phyloP scores from a whole-genome alignment of 2,888 invertebrate genomes.

The Clostera curtula region DNA sequence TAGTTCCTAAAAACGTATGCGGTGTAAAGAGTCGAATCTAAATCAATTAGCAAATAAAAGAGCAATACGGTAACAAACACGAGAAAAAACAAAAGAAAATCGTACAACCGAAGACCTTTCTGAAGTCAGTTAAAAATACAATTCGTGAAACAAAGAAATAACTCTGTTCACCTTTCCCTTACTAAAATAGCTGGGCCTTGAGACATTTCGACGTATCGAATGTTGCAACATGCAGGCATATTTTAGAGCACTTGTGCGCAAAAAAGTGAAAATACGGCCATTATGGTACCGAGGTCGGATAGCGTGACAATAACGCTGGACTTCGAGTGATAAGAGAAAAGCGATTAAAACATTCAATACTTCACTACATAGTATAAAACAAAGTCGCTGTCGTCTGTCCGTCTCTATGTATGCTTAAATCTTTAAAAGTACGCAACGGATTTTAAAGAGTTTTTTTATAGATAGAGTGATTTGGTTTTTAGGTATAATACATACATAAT shows the following conservation, averaged over 20 bases:
- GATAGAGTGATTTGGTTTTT: too few species aligned
- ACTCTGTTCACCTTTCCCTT: constrained; percentile 13
- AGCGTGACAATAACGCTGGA: constrained; percentile 29
- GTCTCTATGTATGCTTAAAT: too few species aligned
- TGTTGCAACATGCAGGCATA: constrained; percentile 29
- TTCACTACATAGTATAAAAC: neutral
- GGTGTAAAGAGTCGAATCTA: too few species aligned
- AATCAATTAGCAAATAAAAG: too few species aligned
- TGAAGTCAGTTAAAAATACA: constrained; percentile 7
- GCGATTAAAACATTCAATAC: constrained; percentile 9
- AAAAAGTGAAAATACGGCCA: constrained; percentile 41
- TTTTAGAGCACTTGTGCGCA: constrained; percentile 31
- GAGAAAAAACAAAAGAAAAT: too few species aligned
- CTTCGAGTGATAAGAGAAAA: constrained; percentile 14
- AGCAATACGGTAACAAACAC: too few species aligned
- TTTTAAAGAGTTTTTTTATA: too few species aligned
- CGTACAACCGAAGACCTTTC: too few species aligned
- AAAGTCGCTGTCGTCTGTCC: too few species aligned
- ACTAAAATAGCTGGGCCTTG: constrained; percentile 22
- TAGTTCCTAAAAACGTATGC: too few species aligned
- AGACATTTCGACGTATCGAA: constrained; percentile 23
- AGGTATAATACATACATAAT: too few species aligned
- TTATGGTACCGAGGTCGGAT: constrained; percentile 34
- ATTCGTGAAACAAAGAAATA: constrained; percentile 17
- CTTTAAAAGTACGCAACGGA: too few species aligned